Evolutionary conservation across 2,888 invertebrate genomes (phyloP), one percentile per base, ranked within the genome.

Genomic region (Cyclophora albipunctata): DNA sequence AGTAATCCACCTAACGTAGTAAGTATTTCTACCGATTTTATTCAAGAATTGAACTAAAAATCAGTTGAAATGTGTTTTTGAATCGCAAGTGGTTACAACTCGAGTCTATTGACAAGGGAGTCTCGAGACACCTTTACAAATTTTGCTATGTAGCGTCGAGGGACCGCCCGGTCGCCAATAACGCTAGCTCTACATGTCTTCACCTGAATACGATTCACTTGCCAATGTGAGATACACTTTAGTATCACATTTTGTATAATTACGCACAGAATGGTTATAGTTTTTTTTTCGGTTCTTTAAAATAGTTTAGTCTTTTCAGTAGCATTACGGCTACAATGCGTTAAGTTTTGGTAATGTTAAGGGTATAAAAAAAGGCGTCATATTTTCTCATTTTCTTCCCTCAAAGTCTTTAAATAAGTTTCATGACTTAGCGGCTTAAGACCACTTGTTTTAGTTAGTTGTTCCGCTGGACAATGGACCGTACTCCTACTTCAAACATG

Each of bases 71-170:
- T 45, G 34, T 35, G 40, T 46, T 49, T 48, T 42, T 49, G 54
- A 50, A 54, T 57, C 54, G 49, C 50, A 60, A 66, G 63, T 66
- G 63, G 63, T 64, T 66, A 63, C 62, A 64, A 62, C 55, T 56
- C 59, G 50, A 49, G 40, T 58, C 59, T 54, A 62, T 63, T 65
- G 59, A 62, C 53, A 49, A 52, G 60, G 49, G 53, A 57, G 61
- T 64, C 57, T 60, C 61, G 63, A 66, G 51, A 46, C 64, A 64
- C 70, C 73, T 72, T 74, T 74, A 69, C 71, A 73, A 75, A 74
- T 73, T 73, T 69, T 52, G 68, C 61, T 57, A 60, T 64, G 66
- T 62, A 63, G 71, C 71, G 66, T 62, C 64, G 48, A 56, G 75
- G 74, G 74, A 72, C 66, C 60, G 63, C 64, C 20, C 66, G 55